Evolutionary conservation across 2,113 vertebrate genomes (phyloP).

Genomic region (Chlamydotis undulata): DNA sequence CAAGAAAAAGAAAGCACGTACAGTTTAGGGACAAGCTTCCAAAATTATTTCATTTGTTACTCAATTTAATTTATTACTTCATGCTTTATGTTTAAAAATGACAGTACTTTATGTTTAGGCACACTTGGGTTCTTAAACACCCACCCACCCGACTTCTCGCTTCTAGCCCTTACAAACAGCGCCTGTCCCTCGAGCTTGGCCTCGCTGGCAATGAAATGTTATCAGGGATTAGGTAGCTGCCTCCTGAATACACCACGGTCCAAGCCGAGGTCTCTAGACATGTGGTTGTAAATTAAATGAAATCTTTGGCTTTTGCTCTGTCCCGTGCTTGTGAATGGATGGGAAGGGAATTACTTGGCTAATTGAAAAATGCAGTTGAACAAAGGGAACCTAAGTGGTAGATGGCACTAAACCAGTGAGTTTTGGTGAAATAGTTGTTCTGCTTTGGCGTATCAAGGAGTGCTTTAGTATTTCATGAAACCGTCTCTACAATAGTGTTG

Average conservation of each 20-base stretch:
- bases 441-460: background rate
- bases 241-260: background rate
- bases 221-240: background rate
- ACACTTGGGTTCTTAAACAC: background rate
- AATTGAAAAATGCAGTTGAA: background rate
- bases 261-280: background rate
- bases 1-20: background rate
- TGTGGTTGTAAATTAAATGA: background rate
- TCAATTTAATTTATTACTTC: background rate
- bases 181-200: background rate
- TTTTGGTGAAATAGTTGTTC: background rate
- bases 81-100: background rate
- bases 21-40: background rate
- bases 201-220: background rate
- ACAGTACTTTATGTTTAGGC: background rate
- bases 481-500: background rate
- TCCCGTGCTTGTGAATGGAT: background rate
- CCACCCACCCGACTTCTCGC: background rate
- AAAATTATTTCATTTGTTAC: background rate
- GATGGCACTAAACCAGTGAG: background rate
- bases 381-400: background rate
- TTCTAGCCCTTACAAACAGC: background rate
- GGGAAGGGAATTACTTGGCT: background rate
- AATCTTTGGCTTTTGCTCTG: background rate
- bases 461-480: background rate